Conservation (phyloP, 2,113 vertebrate genomes). For the Solea senegalensis region DNA sequence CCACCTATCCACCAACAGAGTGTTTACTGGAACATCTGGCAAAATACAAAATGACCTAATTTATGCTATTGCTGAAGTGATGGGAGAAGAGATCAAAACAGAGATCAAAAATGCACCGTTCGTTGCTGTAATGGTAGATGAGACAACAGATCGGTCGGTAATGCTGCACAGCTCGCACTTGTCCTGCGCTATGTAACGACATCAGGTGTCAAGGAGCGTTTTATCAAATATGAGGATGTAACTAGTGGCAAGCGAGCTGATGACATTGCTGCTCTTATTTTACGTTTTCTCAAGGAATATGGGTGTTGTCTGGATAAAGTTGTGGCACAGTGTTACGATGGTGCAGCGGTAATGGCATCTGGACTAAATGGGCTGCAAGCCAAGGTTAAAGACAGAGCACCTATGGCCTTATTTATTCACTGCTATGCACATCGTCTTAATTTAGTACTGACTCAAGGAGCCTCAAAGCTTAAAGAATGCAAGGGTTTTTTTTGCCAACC, state of each 20-base stretch:
- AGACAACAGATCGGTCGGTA: not conserved
- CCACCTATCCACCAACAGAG: not conserved
- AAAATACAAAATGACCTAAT: conserved; percentile 1
- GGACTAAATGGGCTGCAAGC: too few species aligned
- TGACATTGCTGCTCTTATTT: not conserved
- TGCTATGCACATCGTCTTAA: too few species aligned
- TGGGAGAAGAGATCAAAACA: not conserved
- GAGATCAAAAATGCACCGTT: not conserved
- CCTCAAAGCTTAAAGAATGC: conserved; percentile 1
- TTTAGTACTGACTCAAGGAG: not conserved
- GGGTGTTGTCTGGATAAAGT: not conserved
- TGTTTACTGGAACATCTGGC: not conserved
- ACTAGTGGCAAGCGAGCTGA: not conserved
- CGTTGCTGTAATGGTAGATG: not conserved
- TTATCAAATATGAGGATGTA: not conserved
- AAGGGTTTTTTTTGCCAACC: not conserved
- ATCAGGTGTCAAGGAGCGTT: not conserved
- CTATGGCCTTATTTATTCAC: too few species aligned
- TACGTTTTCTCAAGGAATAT: not conserved
- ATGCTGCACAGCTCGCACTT: not conserved
- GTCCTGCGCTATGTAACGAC: not conserved
- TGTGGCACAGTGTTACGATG: not conserved
- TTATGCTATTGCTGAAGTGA: conserved; percentile 4
- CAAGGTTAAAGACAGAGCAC: too few species aligned
- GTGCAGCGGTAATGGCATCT: too few species aligned